A percentile compares a stretch with the other conserved stretches of the same genome.
Evolutionary conservation across 2,888 invertebrate genomes (phyloP).

Genomic region (Baccha elongata): DNA sequence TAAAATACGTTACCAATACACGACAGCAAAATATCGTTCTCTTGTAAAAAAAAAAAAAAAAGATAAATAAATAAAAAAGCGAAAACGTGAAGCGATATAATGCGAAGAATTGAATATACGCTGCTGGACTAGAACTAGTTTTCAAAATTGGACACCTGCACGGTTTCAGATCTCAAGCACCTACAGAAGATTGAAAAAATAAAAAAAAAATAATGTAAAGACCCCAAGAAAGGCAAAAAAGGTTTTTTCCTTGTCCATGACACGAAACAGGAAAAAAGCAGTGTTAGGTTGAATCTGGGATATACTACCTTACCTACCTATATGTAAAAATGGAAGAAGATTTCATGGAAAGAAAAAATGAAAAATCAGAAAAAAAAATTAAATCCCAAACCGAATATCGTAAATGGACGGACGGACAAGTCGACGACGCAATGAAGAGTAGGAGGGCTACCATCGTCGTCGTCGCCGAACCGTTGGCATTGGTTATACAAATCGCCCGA

Average conservation of each 20-base stretch:
- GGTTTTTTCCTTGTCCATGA: conserved; percentile 54
- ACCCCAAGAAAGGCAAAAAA: conserved; percentile 62
- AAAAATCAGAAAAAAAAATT: conserved; percentile 17
- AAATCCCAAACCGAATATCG: conserved; percentile 55
- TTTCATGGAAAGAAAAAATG: conserved; percentile 24
- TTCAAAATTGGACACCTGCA: conserved; percentile 74
- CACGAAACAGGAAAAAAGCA: conserved; percentile 42
- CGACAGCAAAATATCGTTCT: conserved; percentile 58
- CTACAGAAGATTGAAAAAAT: conserved; percentile 44
- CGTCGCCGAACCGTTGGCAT: conserved; percentile 21
- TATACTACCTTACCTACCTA: too few species aligned
- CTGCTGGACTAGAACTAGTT: conserved; percentile 72
- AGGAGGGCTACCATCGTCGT: conserved; percentile 40
- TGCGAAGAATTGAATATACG: conserved; percentile 56
- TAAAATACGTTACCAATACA: conserved; percentile 67
- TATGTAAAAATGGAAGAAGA: conserved; percentile 66
- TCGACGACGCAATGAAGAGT: conserved; percentile 41
- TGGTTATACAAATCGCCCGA: conserved; percentile 45
- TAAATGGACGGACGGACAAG: conserved; percentile 51
- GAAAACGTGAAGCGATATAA: conserved; percentile 65
- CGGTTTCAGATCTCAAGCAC: conserved; percentile 73
- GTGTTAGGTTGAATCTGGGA: conserved; percentile 32
- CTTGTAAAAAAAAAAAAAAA: conserved; percentile 19
- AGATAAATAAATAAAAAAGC: conserved; percentile 59
- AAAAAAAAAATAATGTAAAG: conserved; percentile 42